Evolutionary conservation across 1,140 invertebrate genomes (phyloP), one percentile per base, ranked within the genome.

Genomic region (Aricia agestis): DNA sequence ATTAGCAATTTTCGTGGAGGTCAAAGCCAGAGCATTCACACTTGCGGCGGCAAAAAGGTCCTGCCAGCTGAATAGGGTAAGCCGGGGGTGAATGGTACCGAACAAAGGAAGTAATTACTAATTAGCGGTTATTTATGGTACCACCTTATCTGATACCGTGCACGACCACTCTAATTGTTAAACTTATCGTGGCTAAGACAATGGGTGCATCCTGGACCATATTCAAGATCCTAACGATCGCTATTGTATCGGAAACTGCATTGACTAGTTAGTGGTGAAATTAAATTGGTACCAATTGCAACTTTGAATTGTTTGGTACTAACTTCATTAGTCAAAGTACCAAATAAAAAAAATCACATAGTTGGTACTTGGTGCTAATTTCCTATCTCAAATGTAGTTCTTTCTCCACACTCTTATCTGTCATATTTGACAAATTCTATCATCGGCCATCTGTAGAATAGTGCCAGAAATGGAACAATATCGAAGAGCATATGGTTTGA

Each of bases 71-170:
- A 36, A 36, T 13, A 15, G 45, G 45, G 45, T 52, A 52, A 52
- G 9, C 45, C 11, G 45, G 45, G 45, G 45, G 45, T 52, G 13
- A 15, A 52, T 52, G 45, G 45, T 36, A 73, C 74, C 73, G 74
- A 81, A 84, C 80, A 83, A 78, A 78, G 81, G 76, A 81, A 82
- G 83, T 82, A 87, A 87, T 87, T 85, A 82, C 82, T 82, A 87
- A 87, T 87, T 85, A 87, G 83, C 73, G 79, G 72, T 84, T 82
- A 86, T 86, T 82, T 85, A 85, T 86, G 74, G 80, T 68, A 75
- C 74, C 81, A 76, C 78, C 78, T 84, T 84, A 87, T 87, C 83
- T 87, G 74, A 68, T 70, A 75, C 79, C 75, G 74, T 77, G 72
- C 72, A 76, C 70, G 69, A 76, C 74, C 79, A 80, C 80, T 52